These are phyloP conservation scores for Spodoptera frugiperda DNA, from an alignment of 1,140 invertebrate genomes.

Conservation along the genomic window DNA sequence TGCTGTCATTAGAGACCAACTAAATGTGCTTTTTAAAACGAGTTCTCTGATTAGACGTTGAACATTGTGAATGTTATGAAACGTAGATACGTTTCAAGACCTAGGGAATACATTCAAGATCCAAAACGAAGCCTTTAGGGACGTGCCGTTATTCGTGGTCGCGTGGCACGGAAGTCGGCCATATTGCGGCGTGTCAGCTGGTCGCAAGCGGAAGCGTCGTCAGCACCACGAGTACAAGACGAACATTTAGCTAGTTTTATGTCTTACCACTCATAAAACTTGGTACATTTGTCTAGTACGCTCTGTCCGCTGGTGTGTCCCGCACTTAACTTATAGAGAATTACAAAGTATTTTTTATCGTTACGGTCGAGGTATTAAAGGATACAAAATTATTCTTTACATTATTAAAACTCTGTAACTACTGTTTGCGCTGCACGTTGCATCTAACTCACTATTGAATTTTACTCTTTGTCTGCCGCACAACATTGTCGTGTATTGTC, in stretches of 20 bases:
- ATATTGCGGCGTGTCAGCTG: conserved; percentile 60
- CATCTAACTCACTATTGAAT: background rate
- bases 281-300: conserved; percentile 39
- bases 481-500: conserved; percentile 10
- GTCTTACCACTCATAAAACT: conserved; percentile 64
- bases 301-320: conserved; percentile 24
- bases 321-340: conserved; percentile 31
- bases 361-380: conserved; percentile 9
- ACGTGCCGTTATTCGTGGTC: conserved; percentile 53
- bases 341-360: conserved; percentile 37
- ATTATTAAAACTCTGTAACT: conserved; percentile 2
- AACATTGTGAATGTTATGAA: conserved; percentile 50
- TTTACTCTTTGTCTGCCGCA: background rate
- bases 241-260: conserved; percentile 64
- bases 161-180: conserved; percentile 56
- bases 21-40: conserved; percentile 44
- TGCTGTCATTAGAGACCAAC: conserved; percentile 54
- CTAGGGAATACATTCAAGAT: conserved; percentile 31
- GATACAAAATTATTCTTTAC: conserved; percentile 10
- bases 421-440: background rate
- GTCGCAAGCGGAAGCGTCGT: conserved; percentile 49
- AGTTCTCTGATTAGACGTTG: conserved; percentile 41
- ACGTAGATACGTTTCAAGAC: background rate
- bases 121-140: conserved; percentile 41
- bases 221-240: conserved; percentile 54